Evolutionary conservation across 1,140 invertebrate genomes (phyloP).

Genomic region (Drosophila arizonae): DNA sequence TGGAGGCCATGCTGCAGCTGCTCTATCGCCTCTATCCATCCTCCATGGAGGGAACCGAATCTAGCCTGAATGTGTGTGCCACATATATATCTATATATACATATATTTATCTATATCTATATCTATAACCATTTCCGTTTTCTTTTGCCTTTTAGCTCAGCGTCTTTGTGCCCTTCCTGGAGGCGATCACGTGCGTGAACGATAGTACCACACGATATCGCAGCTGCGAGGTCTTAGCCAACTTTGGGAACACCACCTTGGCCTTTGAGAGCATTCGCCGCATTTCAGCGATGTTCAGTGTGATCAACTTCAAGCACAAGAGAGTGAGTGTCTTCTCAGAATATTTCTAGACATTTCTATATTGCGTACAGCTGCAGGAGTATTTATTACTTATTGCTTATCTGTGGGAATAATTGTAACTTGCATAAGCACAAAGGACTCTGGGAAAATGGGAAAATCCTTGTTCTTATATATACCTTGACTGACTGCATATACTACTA

Average conservation of each 20-base stretch:
- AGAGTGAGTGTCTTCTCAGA: slow-evolving; percentile 74
- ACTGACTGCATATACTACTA: too few species aligned
- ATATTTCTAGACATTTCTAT: too few species aligned
- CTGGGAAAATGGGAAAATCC: too few species aligned
- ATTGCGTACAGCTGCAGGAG: too few species aligned
- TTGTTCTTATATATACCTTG: too few species aligned
- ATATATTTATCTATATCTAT: background rate
- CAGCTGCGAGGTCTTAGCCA: slow-evolving; percentile 50
- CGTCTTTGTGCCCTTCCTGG: slow-evolving; percentile 88
- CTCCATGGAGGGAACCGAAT: slow-evolving; percentile 86
- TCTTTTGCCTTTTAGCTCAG: slow-evolving; percentile 76
- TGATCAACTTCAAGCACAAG: slow-evolving; percentile 2
- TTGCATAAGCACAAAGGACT: too few species aligned
- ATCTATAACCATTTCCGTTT: background rate
- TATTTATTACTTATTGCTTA: too few species aligned
- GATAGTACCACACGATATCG: slow-evolving; percentile 44
- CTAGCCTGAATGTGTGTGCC: slow-evolving; percentile 85
- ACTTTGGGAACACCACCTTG: slow-evolving; percentile 24
- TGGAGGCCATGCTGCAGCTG: slow-evolving; percentile 92
- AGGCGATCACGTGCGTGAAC: slow-evolving; percentile 83
- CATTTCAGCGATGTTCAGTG: slow-evolving; percentile 16
- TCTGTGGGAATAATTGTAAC: too few species aligned
- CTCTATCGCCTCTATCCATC: slow-evolving; percentile 91
- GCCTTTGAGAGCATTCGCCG: slow-evolving; percentile 15
- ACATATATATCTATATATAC: background rate